Percentiles rank a stretch among this genome's conserved stretches.
Conservation (phyloP, 2,113 vertebrate species). For the human region GRCh38 chr16:84981001-84981500, state of each 20-base stretch:
- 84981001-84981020: neutral
- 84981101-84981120: neutral
- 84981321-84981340: no score
- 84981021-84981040: neutral
- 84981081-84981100: neutral
- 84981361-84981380: neutral
- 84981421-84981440: no score
- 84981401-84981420: no score
- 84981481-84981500: accelerated
- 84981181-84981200: neutral
- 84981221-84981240: neutral
- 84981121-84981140: no score
- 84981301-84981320: neutral
- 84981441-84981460: no score
- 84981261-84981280: neutral
- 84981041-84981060: neutral
- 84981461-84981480: neutral
- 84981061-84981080: neutral
- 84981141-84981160: neutral
- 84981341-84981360: no score
- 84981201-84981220: no score
- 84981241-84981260: no score
- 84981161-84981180: neutral
- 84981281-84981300: neutral
- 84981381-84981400: neutral